phyloP scores from a whole-genome alignment of 1,140 invertebrate species.

The Drosophila nannoptera region DNA sequence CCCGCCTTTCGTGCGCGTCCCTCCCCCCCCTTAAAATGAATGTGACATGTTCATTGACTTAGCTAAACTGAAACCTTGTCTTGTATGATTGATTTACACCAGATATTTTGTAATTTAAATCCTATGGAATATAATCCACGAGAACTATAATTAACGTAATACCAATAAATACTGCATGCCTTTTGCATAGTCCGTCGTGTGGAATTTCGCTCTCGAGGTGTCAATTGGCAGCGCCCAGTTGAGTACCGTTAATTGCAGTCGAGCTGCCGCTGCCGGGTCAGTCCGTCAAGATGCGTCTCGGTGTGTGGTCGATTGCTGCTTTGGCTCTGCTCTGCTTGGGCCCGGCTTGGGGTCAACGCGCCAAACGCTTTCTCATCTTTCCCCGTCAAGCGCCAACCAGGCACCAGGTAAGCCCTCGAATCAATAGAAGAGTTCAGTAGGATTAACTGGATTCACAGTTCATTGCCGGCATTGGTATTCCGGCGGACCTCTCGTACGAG shows the following conservation, averaged over 20 bases:
- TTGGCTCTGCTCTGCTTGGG: slow-evolving; percentile 1
- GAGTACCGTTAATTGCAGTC: not conserved
- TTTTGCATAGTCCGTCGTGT: slow-evolving; percentile 19
- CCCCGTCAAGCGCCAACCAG: slow-evolving; percentile 61
- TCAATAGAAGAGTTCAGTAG: not conserved
- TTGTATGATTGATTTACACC: slow-evolving; percentile 36
- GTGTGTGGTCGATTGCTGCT: slow-evolving; percentile 17
- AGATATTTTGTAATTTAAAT: slow-evolving; percentile 26
- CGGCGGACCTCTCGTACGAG: slow-evolving; percentile 62
- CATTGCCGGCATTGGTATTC: slow-evolving; percentile 68
- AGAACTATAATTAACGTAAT: slow-evolving; percentile 44
- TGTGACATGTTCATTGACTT: slow-evolving; percentile 24
- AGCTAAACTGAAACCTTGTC: slow-evolving; percentile 39
- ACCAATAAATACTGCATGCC: slow-evolving; percentile 52
- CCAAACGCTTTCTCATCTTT: slow-evolving; percentile 57
- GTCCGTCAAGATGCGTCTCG: slow-evolving; percentile 16
- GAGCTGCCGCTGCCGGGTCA: not conserved
- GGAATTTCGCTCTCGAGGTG: slow-evolving; percentile 2
- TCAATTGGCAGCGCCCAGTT: slow-evolving; percentile 8
- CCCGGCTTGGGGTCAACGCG: slow-evolving; percentile 1
- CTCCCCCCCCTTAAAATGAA: too few species aligned
- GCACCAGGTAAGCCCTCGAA: slow-evolving; percentile 44
- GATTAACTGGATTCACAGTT: slow-evolving; percentile 37
- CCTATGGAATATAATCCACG: slow-evolving; percentile 25
- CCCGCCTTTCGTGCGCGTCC: slow-evolving; percentile 24